A percentile compares a stretch with the other conserved stretches of the same genome.
phyloP scores from a whole-genome alignment of 2,113 vertebrate genomes.

The Panurus biarmicus region DNA sequence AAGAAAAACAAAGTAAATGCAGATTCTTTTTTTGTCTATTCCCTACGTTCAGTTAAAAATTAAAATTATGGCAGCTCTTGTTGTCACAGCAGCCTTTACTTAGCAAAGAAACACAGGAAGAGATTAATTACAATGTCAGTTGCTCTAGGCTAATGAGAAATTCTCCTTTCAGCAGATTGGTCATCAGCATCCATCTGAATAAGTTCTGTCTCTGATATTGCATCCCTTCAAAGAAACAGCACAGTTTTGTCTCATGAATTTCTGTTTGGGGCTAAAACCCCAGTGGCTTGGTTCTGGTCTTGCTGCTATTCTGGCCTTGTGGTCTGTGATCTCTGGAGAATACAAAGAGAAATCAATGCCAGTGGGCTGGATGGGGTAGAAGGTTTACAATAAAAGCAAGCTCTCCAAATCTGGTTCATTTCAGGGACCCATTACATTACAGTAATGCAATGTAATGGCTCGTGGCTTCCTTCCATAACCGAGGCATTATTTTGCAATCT shows the following conservation, averaged over 20 bases:
- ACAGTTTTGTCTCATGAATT: not conserved
- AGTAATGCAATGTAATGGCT: conserved; percentile 21
- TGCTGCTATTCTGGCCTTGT: not conserved
- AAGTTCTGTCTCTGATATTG: not conserved
- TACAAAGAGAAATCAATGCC: not conserved
- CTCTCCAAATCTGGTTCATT: not conserved
- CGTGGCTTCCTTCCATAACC: not conserved
- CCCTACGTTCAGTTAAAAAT: not conserved
- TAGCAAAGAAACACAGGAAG: not conserved
- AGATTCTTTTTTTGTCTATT: not conserved
- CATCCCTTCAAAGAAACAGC: not conserved
- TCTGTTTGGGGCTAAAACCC: not conserved
- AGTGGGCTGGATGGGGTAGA: not conserved
- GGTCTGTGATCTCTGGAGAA: not conserved
- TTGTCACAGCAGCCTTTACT: not conserved
- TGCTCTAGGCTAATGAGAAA: not conserved
- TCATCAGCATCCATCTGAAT: not conserved
- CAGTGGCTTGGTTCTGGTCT: not conserved
- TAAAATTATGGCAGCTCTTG: not conserved
- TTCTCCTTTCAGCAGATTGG: not conserved
- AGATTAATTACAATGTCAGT: not conserved
- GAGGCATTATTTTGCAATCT: not conserved
- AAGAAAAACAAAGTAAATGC: conserved; percentile 6
- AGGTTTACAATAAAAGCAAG: not conserved
- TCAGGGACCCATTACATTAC: not conserved